A percentile compares a stretch with the other conserved stretches of the same genome.
Evolutionary conservation across 1,140 invertebrate species (phyloP).

Genomic region (Macrobrachium nipponense): DNA sequence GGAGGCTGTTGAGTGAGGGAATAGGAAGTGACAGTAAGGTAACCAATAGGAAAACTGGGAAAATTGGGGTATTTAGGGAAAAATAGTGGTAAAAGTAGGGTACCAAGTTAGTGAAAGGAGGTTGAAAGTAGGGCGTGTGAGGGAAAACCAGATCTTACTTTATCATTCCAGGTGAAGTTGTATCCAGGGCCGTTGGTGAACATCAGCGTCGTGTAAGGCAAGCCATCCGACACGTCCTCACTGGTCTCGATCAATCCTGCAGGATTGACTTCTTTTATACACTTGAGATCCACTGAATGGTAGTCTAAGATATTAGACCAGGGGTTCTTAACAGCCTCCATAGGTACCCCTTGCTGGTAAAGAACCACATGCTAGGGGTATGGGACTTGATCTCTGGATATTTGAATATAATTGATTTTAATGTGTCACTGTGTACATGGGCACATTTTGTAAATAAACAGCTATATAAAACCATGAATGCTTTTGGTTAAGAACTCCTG

Average conservation of each 20-base stretch:
- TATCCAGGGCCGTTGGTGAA: slow-evolving; percentile 47
- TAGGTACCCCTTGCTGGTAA: no score
- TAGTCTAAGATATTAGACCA: no score
- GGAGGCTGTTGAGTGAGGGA: neutral
- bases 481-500: no score
- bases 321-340: no score
- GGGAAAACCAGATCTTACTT: neutral
- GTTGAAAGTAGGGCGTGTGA: neutral
- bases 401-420: no score
- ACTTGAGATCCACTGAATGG: neutral
- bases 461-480: no score
- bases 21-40: neutral
- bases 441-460: no score
- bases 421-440: no score
- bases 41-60: neutral
- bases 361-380: no score
- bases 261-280: neutral
- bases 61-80: neutral
- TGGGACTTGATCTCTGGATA: no score
- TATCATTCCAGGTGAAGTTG: slow-evolving; percentile 40
- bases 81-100: neutral
- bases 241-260: slow-evolving; percentile 28
- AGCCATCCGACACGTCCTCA: slow-evolving; percentile 29
- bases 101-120: neutral
- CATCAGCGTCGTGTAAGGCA: slow-evolving; percentile 49